Evolutionary conservation across 2,113 vertebrate genomes (phyloP), one percentile per base, ranked within the genome.

Genomic region (Solea senegalensis): DNA sequence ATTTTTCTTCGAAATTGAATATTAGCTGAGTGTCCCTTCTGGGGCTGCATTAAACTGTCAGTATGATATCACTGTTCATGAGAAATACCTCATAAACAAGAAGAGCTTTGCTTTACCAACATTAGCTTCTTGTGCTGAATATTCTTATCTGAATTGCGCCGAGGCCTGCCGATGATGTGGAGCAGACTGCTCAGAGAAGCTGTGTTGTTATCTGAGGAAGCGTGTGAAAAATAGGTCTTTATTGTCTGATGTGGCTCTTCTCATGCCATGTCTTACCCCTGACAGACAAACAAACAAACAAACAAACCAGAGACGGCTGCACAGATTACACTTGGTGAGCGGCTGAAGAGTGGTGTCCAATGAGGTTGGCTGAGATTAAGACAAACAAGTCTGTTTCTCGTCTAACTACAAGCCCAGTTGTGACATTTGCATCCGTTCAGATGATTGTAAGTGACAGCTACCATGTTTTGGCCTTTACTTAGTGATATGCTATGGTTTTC

Each of bases 371-470:
- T 76, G 12, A 56, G 76, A 83, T 83, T 51, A 65, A 80, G 71
- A 82, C 74, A 74, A 84, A 85, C 80, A 87, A 66, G 61, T 51
- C 49, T 6, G 26, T 67, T 77, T 82, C 52, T 60, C 16, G 61
- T 65, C 45, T 26, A 45, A 59, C 72, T 74, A 87, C 84, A 86
- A 65, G 74, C 76, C 34, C 61, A 69, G 72, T 74, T 85, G 80
- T 88, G 84, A 89, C 80, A 84, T 86, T 82, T 85, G 86, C 83
- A 76, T 83, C 78, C 88, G 86, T 86, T 88, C 82, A 81, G 72
- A 65, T 86, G 80, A 90, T 88, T 69, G 48, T 73, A 88, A 88
- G 88, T 91, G 90, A 88, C 90, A 90, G 81, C 81, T 53, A 79
- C 73, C 85, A 64, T 90, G 88, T 89, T 83, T 72, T n/a, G n/a